Evolutionary conservation across 1,140 invertebrate genomes (phyloP).

Genomic region (Ericerus pela): DNA sequence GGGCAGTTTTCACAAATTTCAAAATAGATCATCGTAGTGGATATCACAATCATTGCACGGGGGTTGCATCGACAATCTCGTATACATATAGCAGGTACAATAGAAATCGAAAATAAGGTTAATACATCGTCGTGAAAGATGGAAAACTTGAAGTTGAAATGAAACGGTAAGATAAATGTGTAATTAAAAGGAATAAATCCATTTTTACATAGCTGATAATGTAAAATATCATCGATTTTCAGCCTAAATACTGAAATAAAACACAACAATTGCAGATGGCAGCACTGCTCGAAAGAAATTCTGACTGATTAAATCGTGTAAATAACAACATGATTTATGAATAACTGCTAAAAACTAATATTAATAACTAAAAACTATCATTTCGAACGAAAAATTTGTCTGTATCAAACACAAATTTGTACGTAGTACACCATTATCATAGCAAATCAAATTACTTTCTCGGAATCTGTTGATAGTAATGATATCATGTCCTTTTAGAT

Average conservation of each 20-base stretch:
- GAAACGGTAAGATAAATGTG: no score
- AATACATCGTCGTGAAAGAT: no score
- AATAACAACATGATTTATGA: conserved; percentile 10
- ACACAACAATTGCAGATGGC: conserved; percentile 9
- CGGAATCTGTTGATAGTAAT: conserved; percentile 5
- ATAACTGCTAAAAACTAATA: no score
- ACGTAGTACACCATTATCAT: not conserved
- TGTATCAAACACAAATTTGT: not conserved
- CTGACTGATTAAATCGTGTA: conserved; percentile 2
- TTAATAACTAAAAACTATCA: not conserved
- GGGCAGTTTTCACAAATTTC: no score
- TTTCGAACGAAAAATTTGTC: not conserved
- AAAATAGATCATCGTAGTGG: no score
- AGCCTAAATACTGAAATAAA: conserved; percentile 10
- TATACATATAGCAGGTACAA: no score
- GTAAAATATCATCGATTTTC: not conserved
- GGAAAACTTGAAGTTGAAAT: no score
- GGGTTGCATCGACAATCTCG: no score
- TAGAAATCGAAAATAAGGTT: no score
- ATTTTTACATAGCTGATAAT: conserved; percentile 3
- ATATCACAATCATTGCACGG: no score
- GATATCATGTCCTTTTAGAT: conserved; percentile 10
- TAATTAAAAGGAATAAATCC: no score
- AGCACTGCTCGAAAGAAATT: not conserved
- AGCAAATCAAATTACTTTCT: not conserved